phyloP scores from a whole-genome alignment of 2,113 vertebrate genomes.

The Sciurus niger region DNA sequence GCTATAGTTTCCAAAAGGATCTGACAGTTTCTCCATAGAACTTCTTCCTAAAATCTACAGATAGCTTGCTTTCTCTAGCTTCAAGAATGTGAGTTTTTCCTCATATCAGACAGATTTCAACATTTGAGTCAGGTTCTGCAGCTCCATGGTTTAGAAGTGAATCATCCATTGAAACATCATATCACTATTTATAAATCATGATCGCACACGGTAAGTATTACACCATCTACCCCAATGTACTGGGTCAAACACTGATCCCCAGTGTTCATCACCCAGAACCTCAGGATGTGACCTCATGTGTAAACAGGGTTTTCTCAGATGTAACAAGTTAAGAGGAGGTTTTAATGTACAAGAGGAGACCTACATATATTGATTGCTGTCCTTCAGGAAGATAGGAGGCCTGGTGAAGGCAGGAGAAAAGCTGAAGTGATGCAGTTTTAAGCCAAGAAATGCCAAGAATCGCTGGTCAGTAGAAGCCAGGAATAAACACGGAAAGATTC shows the following conservation, averaged over 20 bases:
- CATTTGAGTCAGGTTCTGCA: not conserved
- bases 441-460: not conserved
- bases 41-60: not conserved
- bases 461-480: fast-evolving
- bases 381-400: not conserved
- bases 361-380: not conserved
- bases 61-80: not conserved
- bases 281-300: not conserved
- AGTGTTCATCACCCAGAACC: not conserved
- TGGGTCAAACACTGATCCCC: not conserved
- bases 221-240: not conserved
- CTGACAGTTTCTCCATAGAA: not conserved
- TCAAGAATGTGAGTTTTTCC: not conserved
- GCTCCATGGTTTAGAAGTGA: not conserved
- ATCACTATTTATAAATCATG: not conserved
- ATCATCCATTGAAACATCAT: not conserved
- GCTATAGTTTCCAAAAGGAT: not conserved
- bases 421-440: not conserved
- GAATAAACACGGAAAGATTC: not conserved
- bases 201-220: not conserved
- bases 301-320: not conserved
- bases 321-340: not conserved
- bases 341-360: not conserved
- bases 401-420: not conserved
- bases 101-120: not conserved